Percentiles rank a stretch among this genome's conserved stretches.
phyloP scores from a whole-genome alignment of 2,888 invertebrate species.

The Sialis fuliginosa region DNA sequence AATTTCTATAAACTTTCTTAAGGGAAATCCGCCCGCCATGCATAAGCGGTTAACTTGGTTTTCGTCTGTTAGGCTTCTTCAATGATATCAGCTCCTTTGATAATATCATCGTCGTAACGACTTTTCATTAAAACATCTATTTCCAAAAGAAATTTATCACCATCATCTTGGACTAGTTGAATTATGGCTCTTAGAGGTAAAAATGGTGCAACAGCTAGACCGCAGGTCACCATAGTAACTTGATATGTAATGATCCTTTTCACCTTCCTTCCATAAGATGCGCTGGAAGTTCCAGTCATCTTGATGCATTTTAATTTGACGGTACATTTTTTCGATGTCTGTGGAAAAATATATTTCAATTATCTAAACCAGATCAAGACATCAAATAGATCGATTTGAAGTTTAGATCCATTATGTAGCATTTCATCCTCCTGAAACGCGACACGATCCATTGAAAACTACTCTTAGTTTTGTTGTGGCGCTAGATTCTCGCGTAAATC shows the following conservation, averaged over 20 bases:
- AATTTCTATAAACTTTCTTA: neutral
- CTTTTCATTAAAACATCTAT: neutral
- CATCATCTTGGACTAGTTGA: neutral
- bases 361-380: conserved; percentile 12
- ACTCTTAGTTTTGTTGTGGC: conserved; percentile 10
- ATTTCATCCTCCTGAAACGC: conserved; percentile 5
- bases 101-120: neutral
- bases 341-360: conserved; percentile 11
- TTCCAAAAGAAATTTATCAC: neutral
- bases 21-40: neutral
- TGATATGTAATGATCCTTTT: neutral
- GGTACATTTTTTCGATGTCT: conserved; percentile 16
- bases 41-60: neutral
- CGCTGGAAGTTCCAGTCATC: neutral
- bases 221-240: conserved; percentile 7
- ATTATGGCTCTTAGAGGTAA: conserved; percentile 8
- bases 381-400: conserved; percentile 11
- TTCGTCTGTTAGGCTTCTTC: neutral
- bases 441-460: conserved; percentile 9
- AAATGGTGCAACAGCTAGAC: conserved; percentile 9
- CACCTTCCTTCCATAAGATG: neutral
- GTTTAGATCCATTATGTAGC: conserved; percentile 11
- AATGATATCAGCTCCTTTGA: neutral
- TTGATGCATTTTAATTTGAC: conserved; percentile 8
- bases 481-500: conserved; percentile 7